phyloP scores from a whole-genome alignment of 2,113 vertebrate species.

The Dromiciops gliroides region DNA sequence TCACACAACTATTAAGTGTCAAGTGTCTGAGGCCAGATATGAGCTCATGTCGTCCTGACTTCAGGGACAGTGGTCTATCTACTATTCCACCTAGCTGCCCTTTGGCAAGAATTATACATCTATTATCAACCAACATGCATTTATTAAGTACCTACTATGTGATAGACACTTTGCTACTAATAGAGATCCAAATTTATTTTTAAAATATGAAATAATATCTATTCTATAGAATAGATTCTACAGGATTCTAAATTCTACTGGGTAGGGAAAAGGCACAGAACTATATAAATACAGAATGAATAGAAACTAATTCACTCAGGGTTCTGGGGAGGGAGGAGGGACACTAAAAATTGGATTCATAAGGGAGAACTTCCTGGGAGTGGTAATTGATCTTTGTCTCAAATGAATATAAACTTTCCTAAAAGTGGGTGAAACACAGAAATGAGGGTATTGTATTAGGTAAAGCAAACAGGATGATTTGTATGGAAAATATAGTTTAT shows the following conservation, averaged over 20 bases:
- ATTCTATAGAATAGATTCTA: background rate
- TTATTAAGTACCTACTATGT: background rate
- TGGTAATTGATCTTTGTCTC: background rate
- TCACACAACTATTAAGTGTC: no score
- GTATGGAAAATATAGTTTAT: background rate
- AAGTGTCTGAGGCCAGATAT: no score
- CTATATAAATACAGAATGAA: background rate
- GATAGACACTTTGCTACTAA: background rate
- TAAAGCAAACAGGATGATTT: background rate
- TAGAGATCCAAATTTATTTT: background rate
- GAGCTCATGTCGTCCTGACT: no score
- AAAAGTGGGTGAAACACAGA: background rate
- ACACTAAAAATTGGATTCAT: background rate
- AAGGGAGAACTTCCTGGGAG: background rate
- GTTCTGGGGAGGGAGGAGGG: background rate
- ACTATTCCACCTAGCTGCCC: no score
- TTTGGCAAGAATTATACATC: no score
- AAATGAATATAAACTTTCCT: background rate
- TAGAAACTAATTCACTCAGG: background rate
- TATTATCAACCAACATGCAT: background rate
- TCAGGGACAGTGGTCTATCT: no score
- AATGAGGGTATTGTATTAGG: background rate
- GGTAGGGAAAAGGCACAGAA: background rate
- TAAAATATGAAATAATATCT: background rate
- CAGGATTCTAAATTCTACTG: background rate